Percentiles rank a stretch among this genome's conserved stretches.
Conservation (phyloP, 2,888 invertebrate species). For the Hypselothyrea guttata region DNA sequence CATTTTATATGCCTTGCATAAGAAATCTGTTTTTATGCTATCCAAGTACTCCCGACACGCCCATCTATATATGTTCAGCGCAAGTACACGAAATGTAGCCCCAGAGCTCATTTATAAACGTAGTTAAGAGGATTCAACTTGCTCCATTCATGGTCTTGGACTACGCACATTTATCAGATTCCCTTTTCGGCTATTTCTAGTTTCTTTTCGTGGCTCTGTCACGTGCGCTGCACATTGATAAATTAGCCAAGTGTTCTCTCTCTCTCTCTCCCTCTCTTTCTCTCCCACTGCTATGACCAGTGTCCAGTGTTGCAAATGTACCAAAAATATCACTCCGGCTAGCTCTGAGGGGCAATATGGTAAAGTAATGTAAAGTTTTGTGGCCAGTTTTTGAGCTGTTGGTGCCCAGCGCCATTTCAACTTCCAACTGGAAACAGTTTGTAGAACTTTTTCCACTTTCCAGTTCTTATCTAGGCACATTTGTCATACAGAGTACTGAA, state of each 20-base stretch:
- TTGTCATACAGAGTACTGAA: slow-evolving; percentile 65
- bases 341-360: slow-evolving; percentile 22
- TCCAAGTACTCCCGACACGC: not conserved
- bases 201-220: slow-evolving; percentile 12
- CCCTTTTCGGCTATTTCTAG: slow-evolving; percentile 7
- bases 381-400: slow-evolving; percentile 5
- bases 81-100: no score
- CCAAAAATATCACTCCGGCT: slow-evolving; percentile 14
- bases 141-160: slow-evolving; percentile 21
- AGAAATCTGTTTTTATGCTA: no score
- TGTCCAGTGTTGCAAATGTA: slow-evolving; percentile 39
- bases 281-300: not conserved
- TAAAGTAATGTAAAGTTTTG: slow-evolving; percentile 13
- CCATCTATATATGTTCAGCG: not conserved
- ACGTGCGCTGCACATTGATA: slow-evolving; percentile 45
- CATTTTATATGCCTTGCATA: no score
- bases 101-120: slow-evolving; percentile 17
- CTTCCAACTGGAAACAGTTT: not conserved
- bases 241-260: slow-evolving; percentile 49
- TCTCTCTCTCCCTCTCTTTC: no score
- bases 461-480: slow-evolving; percentile 64
- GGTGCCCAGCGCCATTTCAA: not conserved
- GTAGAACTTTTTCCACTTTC: slow-evolving; percentile 50
- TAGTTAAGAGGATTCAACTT: slow-evolving; percentile 9
- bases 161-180: slow-evolving; percentile 43